Evolutionary conservation across 2,888 invertebrate species (phyloP).

Genomic region (Clanis bilineata): DNA sequence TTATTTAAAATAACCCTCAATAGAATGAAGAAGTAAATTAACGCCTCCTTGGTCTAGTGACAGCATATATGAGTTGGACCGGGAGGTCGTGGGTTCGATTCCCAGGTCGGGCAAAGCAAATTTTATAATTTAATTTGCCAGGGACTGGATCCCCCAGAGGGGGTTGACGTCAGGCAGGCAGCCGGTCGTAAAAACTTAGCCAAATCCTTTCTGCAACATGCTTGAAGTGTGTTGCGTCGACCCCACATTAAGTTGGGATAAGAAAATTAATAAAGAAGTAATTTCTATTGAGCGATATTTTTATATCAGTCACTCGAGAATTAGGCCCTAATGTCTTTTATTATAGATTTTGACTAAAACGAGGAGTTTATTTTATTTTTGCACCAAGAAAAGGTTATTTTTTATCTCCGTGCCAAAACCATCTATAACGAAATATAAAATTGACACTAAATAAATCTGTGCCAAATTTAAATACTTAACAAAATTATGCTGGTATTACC

Average conservation of each 20-base stretch:
- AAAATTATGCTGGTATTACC: slow-evolving; percentile 42
- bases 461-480: slow-evolving; percentile 63
- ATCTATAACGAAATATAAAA: slow-evolving; percentile 56
- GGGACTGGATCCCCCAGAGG: too few species aligned
- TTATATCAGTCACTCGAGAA: background rate
- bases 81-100: too few species aligned
- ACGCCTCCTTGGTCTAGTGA: too few species aligned
- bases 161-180: too few species aligned
- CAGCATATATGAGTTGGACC: too few species aligned
- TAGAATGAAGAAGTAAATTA: background rate
- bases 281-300: background rate
- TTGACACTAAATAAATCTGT: slow-evolving; percentile 59
- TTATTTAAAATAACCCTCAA: background rate
- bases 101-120: too few species aligned
- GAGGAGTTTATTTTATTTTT: slow-evolving; percentile 52
- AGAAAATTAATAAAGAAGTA: too few species aligned
- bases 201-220: too few species aligned
- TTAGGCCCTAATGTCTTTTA: slow-evolving; percentile 43
- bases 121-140: too few species aligned
- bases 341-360: slow-evolving; percentile 52
- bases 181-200: too few species aligned
- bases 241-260: too few species aligned
- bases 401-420: slow-evolving; percentile 64
- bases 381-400: slow-evolving; percentile 31
- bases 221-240: too few species aligned